A percentile compares a stretch with the other conserved stretches of the same genome.
These are phyloP conservation scores for Lithodes maja DNA, from an alignment of 2,888 invertebrate species.

Conservation along the genomic window DNA sequence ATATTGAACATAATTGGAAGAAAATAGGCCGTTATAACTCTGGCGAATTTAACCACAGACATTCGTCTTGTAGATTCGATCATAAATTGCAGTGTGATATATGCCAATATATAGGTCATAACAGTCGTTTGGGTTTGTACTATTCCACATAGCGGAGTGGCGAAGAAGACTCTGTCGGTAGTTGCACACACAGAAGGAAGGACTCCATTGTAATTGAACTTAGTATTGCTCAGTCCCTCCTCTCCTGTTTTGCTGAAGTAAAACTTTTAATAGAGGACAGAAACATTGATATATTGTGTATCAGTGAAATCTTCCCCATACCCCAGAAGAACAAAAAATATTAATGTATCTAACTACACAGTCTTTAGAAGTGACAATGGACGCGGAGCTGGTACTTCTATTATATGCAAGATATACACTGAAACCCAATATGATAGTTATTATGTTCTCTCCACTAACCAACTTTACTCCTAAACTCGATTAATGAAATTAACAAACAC, in stretches of 20 bases:
- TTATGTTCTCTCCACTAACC: too few species aligned
- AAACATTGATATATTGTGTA: too few species aligned
- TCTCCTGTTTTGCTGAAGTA: background rate
- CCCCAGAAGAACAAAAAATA: background rate
- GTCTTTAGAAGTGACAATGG: conserved; percentile 9
- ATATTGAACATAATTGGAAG: background rate
- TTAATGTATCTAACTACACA: background rate
- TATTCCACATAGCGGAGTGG: conserved; percentile 14
- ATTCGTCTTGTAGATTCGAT: background rate
- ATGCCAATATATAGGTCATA: background rate
- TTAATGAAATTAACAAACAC: too few species aligned
- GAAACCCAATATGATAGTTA: too few species aligned
- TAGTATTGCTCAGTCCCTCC: background rate
- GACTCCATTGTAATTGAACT: conserved; percentile 1
- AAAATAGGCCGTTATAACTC: background rate
- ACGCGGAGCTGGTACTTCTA: background rate
- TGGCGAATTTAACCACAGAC: background rate
- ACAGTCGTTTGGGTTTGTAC: background rate
- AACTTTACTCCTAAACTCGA: too few species aligned
- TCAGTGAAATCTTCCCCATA: background rate
- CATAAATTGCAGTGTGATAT: background rate
- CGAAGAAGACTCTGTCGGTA: conserved; percentile 10
- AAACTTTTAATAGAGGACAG: background rate
- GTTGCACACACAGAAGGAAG: background rate
- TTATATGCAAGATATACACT: background rate